Conservation (phyloP, 2,797 vertebrate genomes). For the Chromis chromis region DNA sequence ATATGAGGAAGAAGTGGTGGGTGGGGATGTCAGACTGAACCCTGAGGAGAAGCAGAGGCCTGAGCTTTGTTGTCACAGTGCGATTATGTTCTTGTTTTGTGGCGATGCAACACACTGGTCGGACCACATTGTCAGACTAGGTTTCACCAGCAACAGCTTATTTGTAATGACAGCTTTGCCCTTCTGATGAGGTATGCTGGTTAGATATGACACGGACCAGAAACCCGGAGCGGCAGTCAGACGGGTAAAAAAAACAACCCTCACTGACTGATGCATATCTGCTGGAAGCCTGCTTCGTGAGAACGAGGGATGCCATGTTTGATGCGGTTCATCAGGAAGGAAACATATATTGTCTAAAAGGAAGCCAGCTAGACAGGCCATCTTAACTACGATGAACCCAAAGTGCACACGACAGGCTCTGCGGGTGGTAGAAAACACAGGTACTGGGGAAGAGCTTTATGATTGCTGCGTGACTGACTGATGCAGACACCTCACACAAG, state of each 20-base stretch:
- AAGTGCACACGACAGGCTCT: conserved; percentile 20
- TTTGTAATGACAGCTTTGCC: conserved; percentile 72
- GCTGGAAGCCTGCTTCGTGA: conserved; percentile 43
- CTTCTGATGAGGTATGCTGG: conserved; percentile 46
- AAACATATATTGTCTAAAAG: conserved; percentile 55
- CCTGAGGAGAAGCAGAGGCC: conserved; percentile 27
- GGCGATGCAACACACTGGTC: conserved; percentile 55
- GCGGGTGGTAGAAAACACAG: conserved; percentile 52
- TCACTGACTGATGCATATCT: conserved; percentile 12
- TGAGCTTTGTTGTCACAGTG: conserved; percentile 7
- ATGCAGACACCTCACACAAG: conserved; percentile 56
- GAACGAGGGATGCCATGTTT: conserved; percentile 43
- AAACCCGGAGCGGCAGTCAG: conserved; percentile 42
- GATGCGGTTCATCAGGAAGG: conserved; percentile 52
- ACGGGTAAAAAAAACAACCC: conserved; percentile 41
- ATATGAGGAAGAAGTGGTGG: neutral
- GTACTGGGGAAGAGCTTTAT: conserved; percentile 32
- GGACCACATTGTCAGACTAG: conserved; percentile 74
- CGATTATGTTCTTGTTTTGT: conserved; percentile 44
- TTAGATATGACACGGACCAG: conserved; percentile 45
- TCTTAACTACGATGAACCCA: neutral
- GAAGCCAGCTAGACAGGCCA: conserved; percentile 58
- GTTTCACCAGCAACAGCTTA: conserved; percentile 45
- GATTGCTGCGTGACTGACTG: conserved; percentile 19
- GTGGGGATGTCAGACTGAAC: conserved; percentile 12